A percentile compares a stretch with the other conserved stretches of the same genome.
These are phyloP conservation scores for Drosophila setosimentum DNA, from an alignment of 2,888 invertebrate species.

Conservation along the genomic window DNA sequence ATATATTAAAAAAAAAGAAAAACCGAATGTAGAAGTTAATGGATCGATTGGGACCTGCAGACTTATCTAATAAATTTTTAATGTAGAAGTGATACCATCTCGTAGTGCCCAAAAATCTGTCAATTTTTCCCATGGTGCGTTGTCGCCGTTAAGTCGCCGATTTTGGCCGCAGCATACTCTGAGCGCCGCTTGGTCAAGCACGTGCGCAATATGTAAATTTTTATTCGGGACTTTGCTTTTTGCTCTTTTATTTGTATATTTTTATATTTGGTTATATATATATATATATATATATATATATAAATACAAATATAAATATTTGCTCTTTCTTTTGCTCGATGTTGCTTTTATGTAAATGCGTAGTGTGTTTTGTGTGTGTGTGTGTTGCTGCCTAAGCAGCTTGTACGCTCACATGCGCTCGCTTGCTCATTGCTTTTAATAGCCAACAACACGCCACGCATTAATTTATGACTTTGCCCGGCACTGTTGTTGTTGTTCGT, in stretches of 20 bases:
- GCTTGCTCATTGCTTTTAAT: slow-evolving; percentile 78
- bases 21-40: too few relatives aligned
- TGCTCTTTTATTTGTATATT: slow-evolving; percentile 36
- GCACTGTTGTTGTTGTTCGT: slow-evolving; percentile 14
- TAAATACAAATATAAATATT: slow-evolving; percentile 16
- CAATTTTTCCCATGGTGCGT: slow-evolving; percentile 12
- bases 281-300: slow-evolving; percentile 21
- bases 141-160: slow-evolving; percentile 65
- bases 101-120: neutral
- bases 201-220: slow-evolving; percentile 78
- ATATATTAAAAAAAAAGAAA: neutral
- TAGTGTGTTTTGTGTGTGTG: slow-evolving; percentile 27
- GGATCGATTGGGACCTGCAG: too few relatives aligned
- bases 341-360: slow-evolving; percentile 70
- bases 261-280: slow-evolving; percentile 18
- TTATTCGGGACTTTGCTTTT: slow-evolving; percentile 36
- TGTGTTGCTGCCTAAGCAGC: slow-evolving; percentile 65
- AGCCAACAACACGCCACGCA: slow-evolving; percentile 80
- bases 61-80: neutral
- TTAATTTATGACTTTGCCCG: slow-evolving; percentile 73
- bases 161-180: slow-evolving; percentile 46
- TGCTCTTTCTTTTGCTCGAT: slow-evolving; percentile 65
- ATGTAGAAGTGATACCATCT: neutral
- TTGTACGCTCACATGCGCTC: slow-evolving; percentile 74
- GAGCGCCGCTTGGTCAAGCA: slow-evolving; percentile 63